These are phyloP conservation scores for Thalassophryne amazonica DNA, from an alignment of 2,797 vertebrate genomes.

Conservation along the genomic window DNA sequence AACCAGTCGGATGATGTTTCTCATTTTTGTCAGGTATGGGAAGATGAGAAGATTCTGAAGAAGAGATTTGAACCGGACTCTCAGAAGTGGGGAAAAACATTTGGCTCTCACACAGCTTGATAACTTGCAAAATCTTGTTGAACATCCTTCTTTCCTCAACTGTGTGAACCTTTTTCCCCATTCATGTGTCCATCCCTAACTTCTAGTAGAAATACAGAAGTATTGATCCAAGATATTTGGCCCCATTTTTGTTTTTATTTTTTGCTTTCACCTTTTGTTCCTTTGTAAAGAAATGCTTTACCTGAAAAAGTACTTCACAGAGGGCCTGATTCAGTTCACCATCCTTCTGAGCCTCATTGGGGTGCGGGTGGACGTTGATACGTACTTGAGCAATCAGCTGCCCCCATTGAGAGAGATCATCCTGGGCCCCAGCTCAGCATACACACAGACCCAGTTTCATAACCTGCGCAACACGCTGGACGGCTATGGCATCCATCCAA, in stretches of 20 bases:
- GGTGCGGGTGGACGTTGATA: slow-evolving; percentile 97
- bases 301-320: slow-evolving; percentile 99
- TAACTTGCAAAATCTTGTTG: slow-evolving; percentile 25
- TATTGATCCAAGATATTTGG: slow-evolving; percentile 45
- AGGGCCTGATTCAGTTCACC: slow-evolving; percentile 99
- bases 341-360: slow-evolving; percentile 98
- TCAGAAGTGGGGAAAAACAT: slow-evolving; percentile 42
- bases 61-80: slow-evolving; percentile 55
- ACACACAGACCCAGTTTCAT: slow-evolving; percentile 98
- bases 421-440: slow-evolving; percentile 97
- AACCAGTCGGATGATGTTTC: slow-evolving; percentile 39
- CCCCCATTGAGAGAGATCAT: slow-evolving; percentile 97
- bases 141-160: slow-evolving; percentile 35
- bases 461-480: slow-evolving; percentile 96
- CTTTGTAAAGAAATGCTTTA: slow-evolving; percentile 98
- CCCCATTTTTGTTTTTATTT: slow-evolving; percentile 75
- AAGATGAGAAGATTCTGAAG: slow-evolving; percentile 61
- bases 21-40: slow-evolving; percentile 58
- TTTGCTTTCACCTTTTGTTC: slow-evolving; percentile 79
- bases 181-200: slow-evolving; percentile 38
- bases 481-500: slow-evolving; percentile 97
- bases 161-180: slow-evolving; percentile 31
- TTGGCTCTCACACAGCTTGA: slow-evolving; percentile 42
- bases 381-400: slow-evolving; percentile 93
- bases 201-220: slow-evolving; percentile 34